Evolutionary conservation across 64 coral and sea anemone genomes (phyloP).

Genomic region (Actinia tenebrosa): DNA sequence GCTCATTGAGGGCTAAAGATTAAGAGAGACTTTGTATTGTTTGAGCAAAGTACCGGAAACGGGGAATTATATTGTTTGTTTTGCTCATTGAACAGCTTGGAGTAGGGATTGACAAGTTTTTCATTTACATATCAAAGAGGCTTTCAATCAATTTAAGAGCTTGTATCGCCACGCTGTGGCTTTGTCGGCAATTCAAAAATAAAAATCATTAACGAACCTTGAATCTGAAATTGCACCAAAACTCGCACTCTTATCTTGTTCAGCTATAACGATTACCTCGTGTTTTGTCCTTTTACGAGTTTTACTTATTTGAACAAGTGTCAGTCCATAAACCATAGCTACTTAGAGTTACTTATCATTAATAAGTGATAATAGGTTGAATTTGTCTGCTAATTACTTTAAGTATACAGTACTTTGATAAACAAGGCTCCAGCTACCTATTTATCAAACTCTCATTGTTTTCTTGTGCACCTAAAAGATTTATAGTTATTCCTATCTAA

Average conservation of each 20-base stretch:
- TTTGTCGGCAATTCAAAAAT: neutral
- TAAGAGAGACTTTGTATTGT: conserved; percentile 3
- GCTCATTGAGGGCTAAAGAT: neutral
- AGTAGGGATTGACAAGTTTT: neutral
- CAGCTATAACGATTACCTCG: neutral
- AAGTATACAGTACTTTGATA: conserved; percentile 9
- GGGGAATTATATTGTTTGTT: neutral
- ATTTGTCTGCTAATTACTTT: conserved; percentile 5
- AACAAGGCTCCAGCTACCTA: neutral
- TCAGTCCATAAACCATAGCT: neutral
- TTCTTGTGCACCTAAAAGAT: neutral
- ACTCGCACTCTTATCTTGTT: neutral
- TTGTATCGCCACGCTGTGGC: neutral
- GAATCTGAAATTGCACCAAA: neutral
- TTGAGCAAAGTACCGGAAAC: neutral
- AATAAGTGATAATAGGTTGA: conserved; percentile 8
- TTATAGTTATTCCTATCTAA: neutral
- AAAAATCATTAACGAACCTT: neutral
- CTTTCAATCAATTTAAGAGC: neutral
- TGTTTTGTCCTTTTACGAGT: neutral
- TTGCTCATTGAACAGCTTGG: neutral
- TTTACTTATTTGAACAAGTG: neutral
- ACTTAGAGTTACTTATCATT: conserved; percentile 12
- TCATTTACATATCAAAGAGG: neutral
- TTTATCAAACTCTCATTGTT: neutral